These are phyloP conservation scores for Petrolisthes cinctipes DNA, from an alignment of 2,888 invertebrate species.

Conservation along the genomic window DNA sequence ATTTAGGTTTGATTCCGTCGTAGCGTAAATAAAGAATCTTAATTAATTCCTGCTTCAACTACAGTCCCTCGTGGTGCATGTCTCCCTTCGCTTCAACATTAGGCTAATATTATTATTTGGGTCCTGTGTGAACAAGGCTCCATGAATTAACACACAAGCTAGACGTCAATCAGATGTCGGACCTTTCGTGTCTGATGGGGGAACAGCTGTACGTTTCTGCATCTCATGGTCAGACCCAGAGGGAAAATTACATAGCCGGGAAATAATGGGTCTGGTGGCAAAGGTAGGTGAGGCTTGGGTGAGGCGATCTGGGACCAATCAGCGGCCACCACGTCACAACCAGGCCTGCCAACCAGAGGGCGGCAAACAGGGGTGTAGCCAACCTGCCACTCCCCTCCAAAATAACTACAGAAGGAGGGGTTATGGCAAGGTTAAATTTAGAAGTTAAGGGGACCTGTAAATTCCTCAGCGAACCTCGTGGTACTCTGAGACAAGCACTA, in stretches of 20 bases:
- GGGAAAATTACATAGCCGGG: background rate
- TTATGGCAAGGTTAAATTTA: background rate
- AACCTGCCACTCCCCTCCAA: background rate
- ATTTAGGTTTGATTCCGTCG: no score
- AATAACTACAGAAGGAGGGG: background rate
- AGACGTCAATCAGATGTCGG: no score
- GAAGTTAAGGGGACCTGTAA: background rate
- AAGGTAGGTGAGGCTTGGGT: background rate
- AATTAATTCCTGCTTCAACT: no score
- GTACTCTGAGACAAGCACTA: background rate
- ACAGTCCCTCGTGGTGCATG: background rate
- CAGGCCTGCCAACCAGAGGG: background rate
- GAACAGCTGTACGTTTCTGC: background rate
- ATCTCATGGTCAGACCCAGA: background rate
- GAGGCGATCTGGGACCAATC: background rate
- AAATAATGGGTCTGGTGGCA: background rate
- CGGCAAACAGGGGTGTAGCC: background rate
- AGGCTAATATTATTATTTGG: no score
- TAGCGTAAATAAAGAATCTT: no score
- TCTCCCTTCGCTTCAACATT: no score
- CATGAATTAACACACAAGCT: no score
- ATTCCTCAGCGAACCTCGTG: background rate
- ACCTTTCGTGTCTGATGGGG: no score
- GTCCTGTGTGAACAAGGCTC: no score
- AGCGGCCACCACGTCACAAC: background rate